Evolutionary conservation across 2,888 invertebrate genomes (phyloP), one percentile per base, ranked within the genome.

Genomic region (Drosophila nigricruria): DNA sequence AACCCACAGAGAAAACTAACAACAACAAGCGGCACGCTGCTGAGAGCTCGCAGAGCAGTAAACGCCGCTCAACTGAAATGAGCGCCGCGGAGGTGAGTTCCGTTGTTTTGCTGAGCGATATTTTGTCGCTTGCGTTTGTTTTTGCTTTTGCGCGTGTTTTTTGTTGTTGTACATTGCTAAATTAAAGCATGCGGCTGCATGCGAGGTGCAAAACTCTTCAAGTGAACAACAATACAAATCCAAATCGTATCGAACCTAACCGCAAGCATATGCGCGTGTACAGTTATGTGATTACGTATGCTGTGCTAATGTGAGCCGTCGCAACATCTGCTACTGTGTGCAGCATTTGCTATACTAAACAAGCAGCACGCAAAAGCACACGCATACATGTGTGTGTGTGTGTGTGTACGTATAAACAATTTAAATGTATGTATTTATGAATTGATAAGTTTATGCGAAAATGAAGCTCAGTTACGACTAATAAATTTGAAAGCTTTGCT

Each of bases 81-180:
- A 80, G 86, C 50, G 66, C 38, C n/a, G 10, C 62, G 34, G 80
- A 82, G 88, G 86, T 82, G 63, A 82, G 88, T 85, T 10, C 12
- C 9, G 5, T 4, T 14, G 8, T 8, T 3, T 16, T 25, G 62
- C 25, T 27, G 32, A 14, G 20, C 3, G 49, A 18, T 38, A 45
- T 0, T 36, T 18, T 43, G 32, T 32, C 8, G 10, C 2, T 20
- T 18, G 20, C 5, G 1, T 6, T 1, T 10, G 30, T 10, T 10
- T 30, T 30, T 30, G 10, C 3, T 16, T 8, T 14, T 50, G 12
- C n/a, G 25, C 32, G 43, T 32, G 25, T 27, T 34, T 45, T 20
- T 20, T 42, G 5, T 20, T 64, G 16, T 25, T 45, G 70, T 65
- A 45, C 72, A 56, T 42, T 38, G 49, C 40, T 18, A 45, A 61